A percentile compares a stretch with the other conserved stretches of the same genome.
Conservation (phyloP, 2,888 invertebrate genomes). For the Phyllotreta cruciferae region DNA sequence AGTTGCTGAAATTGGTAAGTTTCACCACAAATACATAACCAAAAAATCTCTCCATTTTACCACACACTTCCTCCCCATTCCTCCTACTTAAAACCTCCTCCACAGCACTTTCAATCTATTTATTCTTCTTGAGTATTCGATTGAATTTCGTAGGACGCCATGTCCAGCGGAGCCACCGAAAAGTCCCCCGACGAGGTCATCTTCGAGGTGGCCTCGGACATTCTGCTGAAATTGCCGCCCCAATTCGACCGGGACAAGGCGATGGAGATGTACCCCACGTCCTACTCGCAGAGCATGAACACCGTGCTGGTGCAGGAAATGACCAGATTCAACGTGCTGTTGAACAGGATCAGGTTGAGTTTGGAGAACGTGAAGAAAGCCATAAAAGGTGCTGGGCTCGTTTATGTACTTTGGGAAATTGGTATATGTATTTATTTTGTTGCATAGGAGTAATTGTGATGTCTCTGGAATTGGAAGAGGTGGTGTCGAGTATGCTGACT, state of each 20-base stretch:
- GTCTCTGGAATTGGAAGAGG: slow-evolving; percentile 85
- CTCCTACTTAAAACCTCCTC: no score
- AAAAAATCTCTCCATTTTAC: no score
- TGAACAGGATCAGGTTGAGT: slow-evolving; percentile 76
- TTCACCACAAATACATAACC: neutral
- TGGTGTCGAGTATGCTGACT: slow-evolving; percentile 81
- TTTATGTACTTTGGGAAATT: slow-evolving; percentile 14
- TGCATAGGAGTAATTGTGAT: slow-evolving; percentile 81
- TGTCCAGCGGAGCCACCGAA: slow-evolving; percentile 64
- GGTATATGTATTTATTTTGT: slow-evolving; percentile 15
- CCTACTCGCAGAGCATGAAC: slow-evolving; percentile 89
- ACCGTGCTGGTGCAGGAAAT: slow-evolving; percentile 91
- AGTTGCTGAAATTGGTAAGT: slow-evolving; percentile 40
- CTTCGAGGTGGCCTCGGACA: slow-evolving; percentile 79
- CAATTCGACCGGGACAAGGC: slow-evolving; percentile 73
- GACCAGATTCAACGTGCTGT: slow-evolving; percentile 77
- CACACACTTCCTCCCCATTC: no score
- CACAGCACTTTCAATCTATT: no score
- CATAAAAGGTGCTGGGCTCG: slow-evolving; percentile 74
- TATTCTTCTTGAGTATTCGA: no score
- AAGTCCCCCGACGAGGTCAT: slow-evolving; percentile 82
- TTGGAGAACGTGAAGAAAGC: slow-evolving; percentile 82
- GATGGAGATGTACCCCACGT: slow-evolving; percentile 75
- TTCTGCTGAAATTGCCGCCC: slow-evolving; percentile 76
- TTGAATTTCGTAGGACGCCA: slow-evolving; percentile 65